Conservation (phyloP, 1,140 invertebrate genomes). For the Galleria mellonella region DNA sequence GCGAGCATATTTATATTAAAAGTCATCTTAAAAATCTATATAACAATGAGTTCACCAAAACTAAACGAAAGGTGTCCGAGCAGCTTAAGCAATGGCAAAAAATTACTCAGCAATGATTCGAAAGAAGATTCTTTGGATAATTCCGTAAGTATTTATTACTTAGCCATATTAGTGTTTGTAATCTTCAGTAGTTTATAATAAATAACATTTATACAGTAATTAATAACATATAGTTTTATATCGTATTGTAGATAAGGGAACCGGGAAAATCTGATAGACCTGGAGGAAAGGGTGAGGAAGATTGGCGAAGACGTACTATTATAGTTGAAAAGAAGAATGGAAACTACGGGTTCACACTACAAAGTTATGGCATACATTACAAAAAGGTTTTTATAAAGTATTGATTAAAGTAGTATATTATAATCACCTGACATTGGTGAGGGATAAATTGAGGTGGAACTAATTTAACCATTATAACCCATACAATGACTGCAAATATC, state of each 20-base stretch:
- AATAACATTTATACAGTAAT: constrained; percentile 1
- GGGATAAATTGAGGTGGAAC: no score
- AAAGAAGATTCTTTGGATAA: constrained; percentile 62
- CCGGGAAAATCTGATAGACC: constrained; percentile 86
- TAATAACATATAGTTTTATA: background rate
- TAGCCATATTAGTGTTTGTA: no score
- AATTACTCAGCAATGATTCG: constrained; percentile 45
- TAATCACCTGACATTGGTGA: no score
- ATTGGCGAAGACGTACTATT: constrained; percentile 88
- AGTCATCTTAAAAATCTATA: no score
- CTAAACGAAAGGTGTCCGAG: constrained; percentile 55
- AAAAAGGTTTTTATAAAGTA: constrained; percentile 81
- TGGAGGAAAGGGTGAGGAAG: constrained; percentile 83
- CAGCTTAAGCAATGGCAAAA: constrained; percentile 53
- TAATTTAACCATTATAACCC: no score
- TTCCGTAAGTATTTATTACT: constrained; percentile 38
- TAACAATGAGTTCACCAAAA: constrained; percentile 57
- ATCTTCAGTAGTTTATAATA: no score
- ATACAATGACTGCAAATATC: no score
- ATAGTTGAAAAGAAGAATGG: constrained; percentile 93
- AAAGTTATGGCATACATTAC: constrained; percentile 97
- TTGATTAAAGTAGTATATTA: no score
- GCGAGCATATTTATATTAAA: no score
- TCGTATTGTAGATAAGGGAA: constrained; percentile 80
- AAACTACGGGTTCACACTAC: constrained; percentile 94